Evolutionary conservation across 2,113 vertebrate genomes (phyloP).

Genomic region (Ctenomys sociabilis): DNA sequence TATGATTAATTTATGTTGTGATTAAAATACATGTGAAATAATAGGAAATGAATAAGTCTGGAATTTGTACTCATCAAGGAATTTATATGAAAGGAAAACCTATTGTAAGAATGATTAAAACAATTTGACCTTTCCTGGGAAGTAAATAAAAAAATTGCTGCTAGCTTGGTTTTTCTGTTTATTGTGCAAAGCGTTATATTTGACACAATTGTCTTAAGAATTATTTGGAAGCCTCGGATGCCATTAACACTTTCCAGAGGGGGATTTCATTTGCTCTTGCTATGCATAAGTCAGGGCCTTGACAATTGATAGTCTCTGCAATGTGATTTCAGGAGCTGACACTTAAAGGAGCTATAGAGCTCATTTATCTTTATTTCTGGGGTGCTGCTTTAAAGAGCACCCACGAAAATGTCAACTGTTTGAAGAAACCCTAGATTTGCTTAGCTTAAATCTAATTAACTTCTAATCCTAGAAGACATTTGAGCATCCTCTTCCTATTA

Average conservation of each 20-base stretch:
- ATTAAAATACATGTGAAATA: conserved; percentile 13
- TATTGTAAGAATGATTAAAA: conserved; percentile 26
- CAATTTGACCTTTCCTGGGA: not conserved
- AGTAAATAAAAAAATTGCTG: not conserved
- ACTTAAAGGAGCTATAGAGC: not conserved
- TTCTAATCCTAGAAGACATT: not conserved
- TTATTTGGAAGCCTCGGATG: not conserved
- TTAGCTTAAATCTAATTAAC: not conserved
- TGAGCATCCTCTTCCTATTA: no score
- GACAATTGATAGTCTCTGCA: not conserved
- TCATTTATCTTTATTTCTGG: not conserved
- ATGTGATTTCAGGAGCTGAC: not conserved
- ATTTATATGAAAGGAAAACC: conserved; percentile 31
- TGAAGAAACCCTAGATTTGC: not conserved
- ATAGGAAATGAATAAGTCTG: not conserved
- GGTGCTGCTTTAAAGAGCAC: not conserved
- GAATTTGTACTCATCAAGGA: not conserved
- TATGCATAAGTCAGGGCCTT: not conserved
- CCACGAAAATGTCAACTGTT: not conserved
- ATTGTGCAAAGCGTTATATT: not conserved
- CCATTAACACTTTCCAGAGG: not conserved
- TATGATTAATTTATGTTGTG: conserved; percentile 6
- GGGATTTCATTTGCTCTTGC: not conserved
- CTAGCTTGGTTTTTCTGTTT: not conserved
- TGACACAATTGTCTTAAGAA: not conserved